Percentiles rank a stretch among this genome's conserved stretches.
phyloP scores from a whole-genome alignment of 2,113 vertebrate species.

The Sardina pilchardus region DNA sequence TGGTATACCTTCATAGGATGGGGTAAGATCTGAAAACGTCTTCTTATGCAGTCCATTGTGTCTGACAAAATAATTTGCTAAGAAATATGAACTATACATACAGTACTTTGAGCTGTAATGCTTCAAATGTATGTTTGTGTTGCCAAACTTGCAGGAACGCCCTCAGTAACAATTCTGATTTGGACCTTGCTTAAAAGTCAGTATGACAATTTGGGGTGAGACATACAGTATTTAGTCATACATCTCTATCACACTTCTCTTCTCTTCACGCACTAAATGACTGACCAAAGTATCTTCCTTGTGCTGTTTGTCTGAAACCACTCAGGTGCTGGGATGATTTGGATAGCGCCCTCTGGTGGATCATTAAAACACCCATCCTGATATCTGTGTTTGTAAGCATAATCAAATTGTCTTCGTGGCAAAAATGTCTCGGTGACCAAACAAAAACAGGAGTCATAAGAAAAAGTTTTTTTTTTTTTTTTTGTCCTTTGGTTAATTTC shows the following conservation, averaged over 20 bases:
- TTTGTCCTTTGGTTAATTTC: not conserved
- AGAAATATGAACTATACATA: too few species aligned
- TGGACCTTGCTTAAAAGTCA: conserved; percentile 65
- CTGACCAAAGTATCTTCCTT: not conserved
- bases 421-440: too few species aligned
- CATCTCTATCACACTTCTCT: not conserved
- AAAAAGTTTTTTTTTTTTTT: not conserved
- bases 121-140: not conserved
- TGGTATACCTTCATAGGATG: conserved; percentile 81
- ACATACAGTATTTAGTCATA: not conserved
- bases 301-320: not conserved
- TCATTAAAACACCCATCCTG: conserved; percentile 72
- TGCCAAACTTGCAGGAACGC: conserved; percentile 56
- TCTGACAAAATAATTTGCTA: too few species aligned
- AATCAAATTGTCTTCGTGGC: not conserved
- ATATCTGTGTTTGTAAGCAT: conserved; percentile 70
- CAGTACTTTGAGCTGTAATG: not conserved
- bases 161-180: conserved; percentile 53
- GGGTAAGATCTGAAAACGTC: conserved; percentile 63
- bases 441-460: not conserved
- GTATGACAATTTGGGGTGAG: conserved; percentile 66
- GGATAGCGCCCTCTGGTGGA: conserved; percentile 70
- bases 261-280: not conserved
- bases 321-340: conserved; percentile 73
- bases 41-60: not conserved